Evolutionary conservation across 1,140 invertebrate genomes (phyloP).

Genomic region (Macrotrachela quadricornifera): DNA sequence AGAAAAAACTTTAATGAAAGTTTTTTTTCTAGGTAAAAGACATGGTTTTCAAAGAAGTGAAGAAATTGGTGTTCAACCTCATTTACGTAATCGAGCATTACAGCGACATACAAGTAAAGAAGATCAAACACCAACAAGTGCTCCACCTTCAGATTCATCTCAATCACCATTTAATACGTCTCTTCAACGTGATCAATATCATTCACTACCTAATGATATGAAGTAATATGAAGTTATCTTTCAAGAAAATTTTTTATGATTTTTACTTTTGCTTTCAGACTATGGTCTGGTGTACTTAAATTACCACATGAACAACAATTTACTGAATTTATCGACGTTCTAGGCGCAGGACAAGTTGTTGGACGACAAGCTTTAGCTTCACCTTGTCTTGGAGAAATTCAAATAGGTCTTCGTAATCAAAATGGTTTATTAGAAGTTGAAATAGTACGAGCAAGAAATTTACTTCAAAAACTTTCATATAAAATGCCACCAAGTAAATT

Average conservation of each 20-base stretch:
- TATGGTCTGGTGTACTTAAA: slow-evolving; percentile 3
- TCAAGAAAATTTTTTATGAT: background rate
- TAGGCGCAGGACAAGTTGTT: slow-evolving; percentile 86
- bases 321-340: slow-evolving; percentile 66
- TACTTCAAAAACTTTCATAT: slow-evolving; percentile 24
- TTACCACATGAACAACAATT: slow-evolving; percentile 27
- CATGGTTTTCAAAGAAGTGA: slow-evolving; percentile 7
- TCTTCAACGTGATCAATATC: background rate
- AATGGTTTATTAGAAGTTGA: slow-evolving; percentile 88
- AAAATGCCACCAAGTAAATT: slow-evolving; percentile 1
- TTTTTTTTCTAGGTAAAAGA: background rate
- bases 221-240: no score
- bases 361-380: slow-evolving; percentile 85
- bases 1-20: no score
- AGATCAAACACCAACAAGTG: background rate
- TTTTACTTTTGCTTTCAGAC: background rate
- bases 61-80: slow-evolving; percentile 3
- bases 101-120: background rate
- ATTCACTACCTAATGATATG: no score
- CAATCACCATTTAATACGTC: background rate
- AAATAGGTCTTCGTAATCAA: slow-evolving; percentile 69
- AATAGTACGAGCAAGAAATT: slow-evolving; percentile 73
- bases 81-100: slow-evolving; percentile 1
- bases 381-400: slow-evolving; percentile 86
- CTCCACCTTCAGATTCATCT: background rate